Base-by-base conservation (phyloP, 2,113 vertebrate genomes). In the Triplophysa dalaica region DNA sequence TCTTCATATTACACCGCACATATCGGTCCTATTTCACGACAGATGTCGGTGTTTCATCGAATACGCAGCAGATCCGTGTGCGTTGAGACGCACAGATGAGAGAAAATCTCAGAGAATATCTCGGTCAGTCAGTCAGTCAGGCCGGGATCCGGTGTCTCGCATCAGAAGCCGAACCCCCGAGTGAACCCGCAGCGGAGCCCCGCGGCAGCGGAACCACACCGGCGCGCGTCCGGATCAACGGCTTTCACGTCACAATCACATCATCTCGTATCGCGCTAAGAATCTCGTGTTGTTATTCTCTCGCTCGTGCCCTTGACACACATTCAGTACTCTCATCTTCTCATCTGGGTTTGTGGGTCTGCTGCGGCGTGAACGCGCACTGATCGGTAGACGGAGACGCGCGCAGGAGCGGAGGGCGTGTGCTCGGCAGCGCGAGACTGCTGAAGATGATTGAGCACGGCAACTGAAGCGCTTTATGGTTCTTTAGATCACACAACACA, bases 271-370 rank as follows among this genome's bases (percentile, higher is more conserved):
- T 17, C 17, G 41, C 22, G 24, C 13, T 16, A 10, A 22, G 68
- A 54, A 29, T 19, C 54, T 11, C 70, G 13, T 73, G 52, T 41
- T 60, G 70, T 73, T 41, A 26, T 73, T 41, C 11, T 45, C 43
- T 45, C 56, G 70, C 21, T 43, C 38, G 54, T 19, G 70, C 9
- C 38, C 70, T 74, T 60, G 70, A 74, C 70, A 61, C 70, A 45
- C 33, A 74, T 61, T 26, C 70, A 7, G 70, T 22, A 11, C 14
- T 54, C 16, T 19, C 45, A 10, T 26, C 1, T 43, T 61, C 74
- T 52, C 61, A 76, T 76, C 38, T 63, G 60, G 73, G 73, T 75
- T n/a, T 75, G 74, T 65, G 61, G 74, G 74, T 76, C 74, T 76
- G 74, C 74, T 76, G 74, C 41, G 16, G 74, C 61, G 74, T 10